phyloP scores from a whole-genome alignment of 2,113 vertebrate genomes.

The Platysternon megacephalum region DNA sequence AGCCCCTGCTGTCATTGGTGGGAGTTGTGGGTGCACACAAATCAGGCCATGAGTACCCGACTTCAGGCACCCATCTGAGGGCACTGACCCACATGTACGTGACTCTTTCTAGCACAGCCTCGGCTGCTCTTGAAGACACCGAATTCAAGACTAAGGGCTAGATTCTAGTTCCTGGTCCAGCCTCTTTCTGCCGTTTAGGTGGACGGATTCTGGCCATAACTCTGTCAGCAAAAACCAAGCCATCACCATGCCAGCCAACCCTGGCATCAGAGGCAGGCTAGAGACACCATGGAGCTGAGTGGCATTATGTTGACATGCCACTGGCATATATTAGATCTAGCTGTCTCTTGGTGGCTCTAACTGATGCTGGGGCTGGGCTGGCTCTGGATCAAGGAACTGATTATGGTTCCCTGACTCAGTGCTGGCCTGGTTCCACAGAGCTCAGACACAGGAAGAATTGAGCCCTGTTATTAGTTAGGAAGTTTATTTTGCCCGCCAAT shows the following conservation, averaged over 20 bases:
- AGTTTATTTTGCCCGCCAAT: background rate
- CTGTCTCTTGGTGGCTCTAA: background rate
- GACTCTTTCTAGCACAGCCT: background rate
- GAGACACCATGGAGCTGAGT: background rate
- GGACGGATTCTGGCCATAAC: background rate
- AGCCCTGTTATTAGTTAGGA: background rate
- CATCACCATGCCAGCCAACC: background rate
- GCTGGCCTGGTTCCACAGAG: background rate
- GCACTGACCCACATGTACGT: background rate
- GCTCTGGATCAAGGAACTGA: background rate
- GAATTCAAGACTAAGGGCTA: background rate
- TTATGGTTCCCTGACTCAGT: background rate
- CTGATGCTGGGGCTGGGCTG: background rate
- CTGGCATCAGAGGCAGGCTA: background rate
- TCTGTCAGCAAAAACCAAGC: background rate
- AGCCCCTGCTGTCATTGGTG: background rate
- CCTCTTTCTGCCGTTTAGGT: background rate
- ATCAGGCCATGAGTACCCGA: background rate
- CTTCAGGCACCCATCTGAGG: background rate
- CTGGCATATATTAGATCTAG: background rate
- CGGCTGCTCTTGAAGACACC: background rate
- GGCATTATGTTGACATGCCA: background rate
- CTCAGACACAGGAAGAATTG: background rate
- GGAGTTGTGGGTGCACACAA: background rate
- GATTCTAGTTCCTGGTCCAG: background rate